Conservation (phyloP, 2,113 vertebrate species). For the Pogona vitticeps region DNA sequence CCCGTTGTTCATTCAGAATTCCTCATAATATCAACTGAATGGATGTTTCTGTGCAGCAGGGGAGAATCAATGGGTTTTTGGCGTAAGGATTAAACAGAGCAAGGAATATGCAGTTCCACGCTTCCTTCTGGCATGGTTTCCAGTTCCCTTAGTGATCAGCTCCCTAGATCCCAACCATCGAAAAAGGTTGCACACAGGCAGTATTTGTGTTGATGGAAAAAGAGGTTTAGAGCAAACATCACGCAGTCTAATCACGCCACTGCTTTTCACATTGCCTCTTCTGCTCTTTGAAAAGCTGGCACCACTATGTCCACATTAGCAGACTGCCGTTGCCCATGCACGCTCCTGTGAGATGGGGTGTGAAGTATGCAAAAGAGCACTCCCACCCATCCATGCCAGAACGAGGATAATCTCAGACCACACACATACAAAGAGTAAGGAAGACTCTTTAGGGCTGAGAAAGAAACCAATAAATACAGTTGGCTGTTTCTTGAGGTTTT, state of each 20-base stretch:
- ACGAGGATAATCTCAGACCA: not conserved
- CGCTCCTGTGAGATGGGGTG: not conserved
- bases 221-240: slow-evolving; percentile 15
- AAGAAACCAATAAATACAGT: slow-evolving; percentile 7
- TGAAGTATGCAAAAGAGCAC: slow-evolving; percentile 22
- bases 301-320: not conserved
- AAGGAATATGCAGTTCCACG: not conserved
- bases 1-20: not conserved
- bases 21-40: slow-evolving; percentile 30
- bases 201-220: slow-evolving; percentile 23
- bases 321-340: not conserved
- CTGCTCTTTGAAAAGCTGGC: slow-evolving; percentile 16
- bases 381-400: slow-evolving; percentile 16
- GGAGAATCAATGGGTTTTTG: not conserved
- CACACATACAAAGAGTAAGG: not conserved
- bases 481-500: slow-evolving; percentile 1
- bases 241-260: not conserved
- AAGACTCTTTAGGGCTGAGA: not conserved
- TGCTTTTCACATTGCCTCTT: not conserved
- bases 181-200: not conserved
- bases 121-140: not conserved
- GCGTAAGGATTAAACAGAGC: not conserved
- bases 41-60: not conserved
- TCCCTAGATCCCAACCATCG: not conserved
- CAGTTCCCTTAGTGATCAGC: not conserved